Base-by-base conservation (phyloP, 2,888 invertebrate species). In the Syrphus vitripennis region DNA sequence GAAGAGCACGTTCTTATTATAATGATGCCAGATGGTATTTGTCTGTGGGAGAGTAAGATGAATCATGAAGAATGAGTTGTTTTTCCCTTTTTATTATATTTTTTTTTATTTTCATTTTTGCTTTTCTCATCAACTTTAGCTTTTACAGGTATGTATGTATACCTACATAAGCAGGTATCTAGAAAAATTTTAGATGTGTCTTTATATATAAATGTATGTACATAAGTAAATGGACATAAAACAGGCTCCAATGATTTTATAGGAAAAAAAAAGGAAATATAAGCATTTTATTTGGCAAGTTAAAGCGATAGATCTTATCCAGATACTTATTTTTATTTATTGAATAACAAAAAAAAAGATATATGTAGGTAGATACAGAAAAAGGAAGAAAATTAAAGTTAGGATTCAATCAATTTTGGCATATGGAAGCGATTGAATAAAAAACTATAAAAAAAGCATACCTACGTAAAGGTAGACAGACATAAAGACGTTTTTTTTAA, bases 1-100 rank as follows among this genome's bases (percentile, higher is more conserved):
- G 67, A 67, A 67, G 67, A 67, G 50, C 67, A 67, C 67, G 67
- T 67, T 67, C 67, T 67, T 34, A 50, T 67, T 67, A 67, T 67
- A 67, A 67, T 67, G 67, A 67, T 67, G 34, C 67, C 67, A 67
- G 67, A 67, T 50, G 67, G 67, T 67, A 67, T 50, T 50, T 67
- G 67, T 65, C 50, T 50, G 50, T 50, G 24, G 16, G 29, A 21
- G 67, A 67, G 21, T 67, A 67, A 67, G 67, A 67, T 67, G 67
- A 67, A 67, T 67, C 67, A 67, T 67, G 67, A 50, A 50, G 67
- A 67, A 67, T 67, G 67, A 24, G 67, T 67, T 67, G 45, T 24
- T 67, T 65, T 67, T 67, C n/a, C 7, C 7, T 16, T 45, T 16
- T 19, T 1, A 12, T 19, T 57, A 1, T 21, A 10, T 65, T 12